Base-by-base conservation (phyloP, 2,888 invertebrate species). In the Azorinus chamasolen region DNA sequence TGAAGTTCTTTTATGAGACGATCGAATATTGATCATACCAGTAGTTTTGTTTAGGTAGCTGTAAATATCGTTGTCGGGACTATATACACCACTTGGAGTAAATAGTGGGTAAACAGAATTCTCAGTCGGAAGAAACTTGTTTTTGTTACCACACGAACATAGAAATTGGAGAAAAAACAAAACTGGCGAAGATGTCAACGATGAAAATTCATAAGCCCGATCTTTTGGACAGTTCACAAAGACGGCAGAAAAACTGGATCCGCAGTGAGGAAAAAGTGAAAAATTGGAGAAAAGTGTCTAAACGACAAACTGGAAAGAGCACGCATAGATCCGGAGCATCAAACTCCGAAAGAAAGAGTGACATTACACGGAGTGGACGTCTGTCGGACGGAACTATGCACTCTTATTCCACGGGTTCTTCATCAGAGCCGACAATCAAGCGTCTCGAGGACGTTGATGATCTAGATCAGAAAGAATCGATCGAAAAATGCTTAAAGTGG, bases 401-500 rank as follows among this genome's bases (percentile, higher is more conserved):
- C 32, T 61, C 65, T 1, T 66, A 73, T 45, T 65, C 73, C 2
- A 69, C 69, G 0, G 57, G 69, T n/a, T 76, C 79, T 14, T 77
- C 74, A 6, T 77, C 77, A 16, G 76, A 77, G 50, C 71, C 70
- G 1, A 25, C 54, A 18, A 14, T 74, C 14, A 55, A 43, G 24
- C 62, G 74, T 16, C 20, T 81, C 20, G 69, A 80, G 53, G 73
- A 77, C 64, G 62, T 71, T 18, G 77, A 74, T 32, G 77, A 74
- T 43, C 51, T 77, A 27, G 80, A 77, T 50, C 69, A 75, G 48
- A 77, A 75, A 55, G 64, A 80, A 45, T 77, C 81, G 3, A 74
- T 83, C 20, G 85, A 86, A 39, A 89, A 88, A 55, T 88, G 88
- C 69, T 54, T 87, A 48, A 73, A 78, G 51, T 89, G 89, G 89